Evolutionary conservation across 2,888 invertebrate species (phyloP), one percentile per base, ranked within the genome.

Genomic region (Priocnemis perturbator): DNA sequence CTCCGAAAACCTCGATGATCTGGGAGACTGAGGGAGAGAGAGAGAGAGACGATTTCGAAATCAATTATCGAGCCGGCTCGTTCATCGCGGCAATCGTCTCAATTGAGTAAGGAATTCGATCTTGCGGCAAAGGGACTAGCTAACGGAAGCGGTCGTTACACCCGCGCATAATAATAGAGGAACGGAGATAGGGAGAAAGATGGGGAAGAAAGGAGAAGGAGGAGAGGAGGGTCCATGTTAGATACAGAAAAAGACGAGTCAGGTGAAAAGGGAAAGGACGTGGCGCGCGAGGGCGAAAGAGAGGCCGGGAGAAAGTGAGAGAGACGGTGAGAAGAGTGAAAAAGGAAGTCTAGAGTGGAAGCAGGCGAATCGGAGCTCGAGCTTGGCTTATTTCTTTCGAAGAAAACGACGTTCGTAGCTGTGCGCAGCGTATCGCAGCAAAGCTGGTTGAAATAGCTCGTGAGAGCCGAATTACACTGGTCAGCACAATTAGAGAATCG

Each of bases 41-140:
- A 7, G 37, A 9, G 37, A 11, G 55, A 5, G 19, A 30, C 17
- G 57, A 57, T 57, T 30, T 50, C 50, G 17, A 50, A 50, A 19
- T 50, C 50, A 50, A 50, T 50, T 50, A 19, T 50, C 19, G 45
- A 37, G 59, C 59, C 44, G 19, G 45, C 59, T 37, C 59, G 45
- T 37, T 44, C 45, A 19, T 21, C 26, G 23, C 26, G 23, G 5
- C 21, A 15, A n/a, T 26, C 20, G 21, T 23, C 55, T 19, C 55
- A 64, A 75, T 68, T 64, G 74, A 75, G 61, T 67, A 61, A 68
- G 71, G 60, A 65, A 71, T 53, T 67, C 57, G 67, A 73, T 70
- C 65, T 48, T 48, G 26, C 47, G 37, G 14, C 14, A 50, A 44
- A 20, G 26, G 57, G 17, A 37, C 1, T 9, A 48, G n/a, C 9